Conservation (phyloP, 2,888 invertebrate species). For the Labia minor region DNA sequence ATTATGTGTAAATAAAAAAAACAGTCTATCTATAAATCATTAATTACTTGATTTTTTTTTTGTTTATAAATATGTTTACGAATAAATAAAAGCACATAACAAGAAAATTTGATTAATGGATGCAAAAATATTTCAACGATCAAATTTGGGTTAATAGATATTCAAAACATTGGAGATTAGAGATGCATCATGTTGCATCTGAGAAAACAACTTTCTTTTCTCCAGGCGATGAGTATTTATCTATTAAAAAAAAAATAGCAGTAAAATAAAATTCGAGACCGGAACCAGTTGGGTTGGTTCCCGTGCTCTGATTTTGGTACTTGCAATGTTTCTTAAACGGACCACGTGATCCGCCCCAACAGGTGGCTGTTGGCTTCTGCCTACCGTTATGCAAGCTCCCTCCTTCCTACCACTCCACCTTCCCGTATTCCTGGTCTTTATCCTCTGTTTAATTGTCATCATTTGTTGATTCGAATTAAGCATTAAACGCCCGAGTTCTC, state of each 20-base stretch:
- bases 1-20: no score
- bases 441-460: background rate
- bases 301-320: no score
- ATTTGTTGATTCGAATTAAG: background rate
- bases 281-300: no score
- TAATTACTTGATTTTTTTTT: no score
- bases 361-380: background rate
- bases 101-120: no score
- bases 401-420: no score
- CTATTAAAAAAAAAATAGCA: no score
- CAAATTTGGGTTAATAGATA: background rate
- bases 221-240: background rate
- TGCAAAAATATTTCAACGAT: background rate
- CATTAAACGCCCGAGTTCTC: conserved; percentile 1
- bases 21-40: no score
- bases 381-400: background rate
- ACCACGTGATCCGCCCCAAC: background rate
- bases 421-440: background rate
- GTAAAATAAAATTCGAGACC: no score
- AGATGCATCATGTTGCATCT: background rate
- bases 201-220: conserved; percentile 1
- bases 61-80: no score
- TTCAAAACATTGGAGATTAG: background rate
- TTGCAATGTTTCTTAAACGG: no score
- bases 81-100: no score